A percentile compares a stretch with the other conserved stretches of the same genome.
Evolutionary conservation across 2,797 vertebrate species (phyloP).

Genomic region (Masticophis lateralis): DNA sequence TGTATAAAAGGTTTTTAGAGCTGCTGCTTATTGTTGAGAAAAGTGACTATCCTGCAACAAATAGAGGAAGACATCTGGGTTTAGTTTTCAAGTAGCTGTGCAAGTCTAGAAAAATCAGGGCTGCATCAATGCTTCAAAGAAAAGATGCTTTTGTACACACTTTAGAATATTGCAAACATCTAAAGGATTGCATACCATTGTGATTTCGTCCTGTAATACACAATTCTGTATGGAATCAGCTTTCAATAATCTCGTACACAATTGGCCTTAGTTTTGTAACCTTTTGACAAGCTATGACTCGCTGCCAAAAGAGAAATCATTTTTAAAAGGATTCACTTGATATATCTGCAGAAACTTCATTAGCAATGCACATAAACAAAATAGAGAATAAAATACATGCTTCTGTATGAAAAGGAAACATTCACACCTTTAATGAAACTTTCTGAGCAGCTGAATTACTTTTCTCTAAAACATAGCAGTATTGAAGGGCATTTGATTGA

Average conservation of each 20-base stretch:
- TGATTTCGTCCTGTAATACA: background rate
- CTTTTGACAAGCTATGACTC: background rate
- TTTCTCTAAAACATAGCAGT: background rate
- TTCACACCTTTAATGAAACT: background rate
- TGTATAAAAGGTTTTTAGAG: background rate
- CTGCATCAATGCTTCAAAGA: background rate
- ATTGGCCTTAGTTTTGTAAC: background rate
- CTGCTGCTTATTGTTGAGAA: background rate
- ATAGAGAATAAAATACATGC: background rate
- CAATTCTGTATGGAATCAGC: background rate
- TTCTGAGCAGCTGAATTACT: background rate
- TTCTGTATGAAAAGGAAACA: background rate
- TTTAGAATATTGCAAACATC: background rate
- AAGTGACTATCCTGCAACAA: background rate
- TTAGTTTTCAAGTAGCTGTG: background rate
- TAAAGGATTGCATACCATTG: background rate
- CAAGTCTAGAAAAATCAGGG: background rate
- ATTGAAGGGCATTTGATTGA: background rate
- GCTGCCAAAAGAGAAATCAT: background rate
- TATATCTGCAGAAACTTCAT: background rate
- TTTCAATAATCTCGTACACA: background rate
- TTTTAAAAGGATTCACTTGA: background rate
- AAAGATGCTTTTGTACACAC: background rate
- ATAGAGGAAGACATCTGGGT: background rate
- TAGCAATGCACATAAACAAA: background rate